These are phyloP conservation scores for Pseudotriccus pelzelni DNA, from an alignment of 2,797 vertebrate species.

Conservation along the genomic window DNA sequence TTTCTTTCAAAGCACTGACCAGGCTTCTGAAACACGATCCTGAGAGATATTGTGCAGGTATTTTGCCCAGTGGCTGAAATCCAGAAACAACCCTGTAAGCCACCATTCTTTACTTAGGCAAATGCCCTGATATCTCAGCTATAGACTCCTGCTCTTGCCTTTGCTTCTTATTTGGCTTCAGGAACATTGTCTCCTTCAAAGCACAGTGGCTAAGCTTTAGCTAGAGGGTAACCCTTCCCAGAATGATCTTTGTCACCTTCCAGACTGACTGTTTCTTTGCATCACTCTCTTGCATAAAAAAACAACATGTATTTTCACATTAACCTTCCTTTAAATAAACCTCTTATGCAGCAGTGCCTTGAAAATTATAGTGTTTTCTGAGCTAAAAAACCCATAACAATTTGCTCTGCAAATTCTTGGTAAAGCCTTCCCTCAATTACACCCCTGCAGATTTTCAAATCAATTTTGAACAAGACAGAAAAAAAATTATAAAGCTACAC, in stretches of 20 bases:
- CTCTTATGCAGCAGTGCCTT: not conserved
- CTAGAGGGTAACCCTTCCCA: not conserved
- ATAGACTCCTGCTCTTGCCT: not conserved
- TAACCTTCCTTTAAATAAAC: not conserved
- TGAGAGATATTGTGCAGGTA: not conserved
- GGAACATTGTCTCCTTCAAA: not conserved
- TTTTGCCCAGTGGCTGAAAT: not conserved
- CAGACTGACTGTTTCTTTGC: not conserved
- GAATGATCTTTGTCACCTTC: not conserved
- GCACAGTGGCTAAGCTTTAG: not conserved
- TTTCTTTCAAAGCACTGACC: not conserved
- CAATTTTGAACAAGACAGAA: not conserved
- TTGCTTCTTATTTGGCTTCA: not conserved
- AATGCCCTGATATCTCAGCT: not conserved
- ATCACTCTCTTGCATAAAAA: not conserved
- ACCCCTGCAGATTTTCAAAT: not conserved
- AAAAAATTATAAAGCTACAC: not conserved
- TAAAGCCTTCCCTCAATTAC: not conserved
- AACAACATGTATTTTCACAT: not conserved
- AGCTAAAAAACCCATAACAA: not conserved
- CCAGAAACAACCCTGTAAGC: not conserved
- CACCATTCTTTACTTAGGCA: not conserved
- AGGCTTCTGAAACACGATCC: not conserved
- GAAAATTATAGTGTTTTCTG: not conserved
- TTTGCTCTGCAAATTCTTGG: not conserved